Conservation (phyloP, 1,140 invertebrate species). For the Zeugodacus cucurbitae region DNA sequence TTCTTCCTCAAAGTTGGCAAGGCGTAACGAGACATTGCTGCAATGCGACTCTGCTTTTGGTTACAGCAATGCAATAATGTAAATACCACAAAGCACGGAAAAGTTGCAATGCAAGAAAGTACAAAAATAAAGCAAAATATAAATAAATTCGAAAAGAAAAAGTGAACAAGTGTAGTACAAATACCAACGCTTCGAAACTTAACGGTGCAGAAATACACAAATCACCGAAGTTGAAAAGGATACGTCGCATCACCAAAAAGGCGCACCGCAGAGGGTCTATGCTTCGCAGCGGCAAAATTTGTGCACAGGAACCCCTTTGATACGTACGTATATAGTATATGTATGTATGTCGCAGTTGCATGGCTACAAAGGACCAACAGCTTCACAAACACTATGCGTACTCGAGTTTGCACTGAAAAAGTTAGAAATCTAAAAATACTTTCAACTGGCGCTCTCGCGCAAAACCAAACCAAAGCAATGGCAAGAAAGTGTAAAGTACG, state of each 20-base stretch:
- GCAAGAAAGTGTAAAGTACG: background rate
- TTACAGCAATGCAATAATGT: background rate
- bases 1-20: background rate
- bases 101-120: background rate
- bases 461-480: background rate
- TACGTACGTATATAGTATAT: background rate
- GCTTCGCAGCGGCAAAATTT: background rate
- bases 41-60: conserved; percentile 25
- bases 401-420: background rate
- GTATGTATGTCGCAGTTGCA: background rate
- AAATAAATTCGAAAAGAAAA: conserved; percentile 1
- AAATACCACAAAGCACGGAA: conserved; percentile 23
- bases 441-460: background rate
- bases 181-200: background rate
- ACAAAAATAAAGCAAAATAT: conserved; percentile 23
- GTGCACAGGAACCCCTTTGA: background rate
- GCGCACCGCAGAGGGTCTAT: background rate
- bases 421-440: background rate
- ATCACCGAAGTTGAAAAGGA: conserved; percentile 27
- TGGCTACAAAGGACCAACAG: background rate
- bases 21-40: background rate
- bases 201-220: conserved; percentile 36
- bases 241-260: conserved; percentile 9
- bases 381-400: background rate
- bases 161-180: background rate